Evolutionary conservation across 2,888 invertebrate species (phyloP).

Genomic region (Panorpa germanica): DNA sequence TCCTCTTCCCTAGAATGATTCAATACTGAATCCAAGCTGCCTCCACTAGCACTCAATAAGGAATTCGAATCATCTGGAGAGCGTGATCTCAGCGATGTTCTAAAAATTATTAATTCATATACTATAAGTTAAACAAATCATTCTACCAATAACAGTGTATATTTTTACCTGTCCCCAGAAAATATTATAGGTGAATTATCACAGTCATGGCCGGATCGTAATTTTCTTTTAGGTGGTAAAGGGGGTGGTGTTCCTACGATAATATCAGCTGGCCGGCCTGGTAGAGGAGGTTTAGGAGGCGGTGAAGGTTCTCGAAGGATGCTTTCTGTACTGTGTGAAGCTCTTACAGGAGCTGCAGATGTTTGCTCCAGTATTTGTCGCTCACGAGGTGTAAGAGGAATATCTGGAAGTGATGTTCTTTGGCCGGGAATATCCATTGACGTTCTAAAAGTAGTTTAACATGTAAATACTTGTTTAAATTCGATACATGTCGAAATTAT

Average conservation of each 20-base stretch:
- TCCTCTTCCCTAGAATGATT: conserved; percentile 75
- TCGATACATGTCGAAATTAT: too few relatives aligned
- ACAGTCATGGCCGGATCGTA: conserved; percentile 19
- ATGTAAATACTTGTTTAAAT: conserved; percentile 13
- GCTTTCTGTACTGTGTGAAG: conserved; percentile 67
- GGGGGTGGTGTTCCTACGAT: conserved; percentile 43
- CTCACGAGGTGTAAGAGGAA: conserved; percentile 51
- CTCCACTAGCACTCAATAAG: conserved; percentile 46
- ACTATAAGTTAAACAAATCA: background rate
- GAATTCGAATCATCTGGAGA: conserved; percentile 52
- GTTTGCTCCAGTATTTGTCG: conserved; percentile 25
- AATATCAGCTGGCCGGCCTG: conserved; percentile 36
- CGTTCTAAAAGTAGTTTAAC: conserved; percentile 19
- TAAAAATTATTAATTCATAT: conserved; percentile 18
- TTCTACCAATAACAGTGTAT: too few relatives aligned
- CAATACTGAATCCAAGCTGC: conserved; percentile 72
- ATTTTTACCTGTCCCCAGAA: conserved; percentile 34
- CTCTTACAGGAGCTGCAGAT: conserved; percentile 39
- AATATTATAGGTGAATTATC: conserved; percentile 41
- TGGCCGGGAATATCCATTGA: conserved; percentile 29
- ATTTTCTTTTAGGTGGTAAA: conserved; percentile 51
- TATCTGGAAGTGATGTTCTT: conserved; percentile 57
- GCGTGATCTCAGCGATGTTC: conserved; percentile 56
- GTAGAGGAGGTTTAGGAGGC: conserved; percentile 80
- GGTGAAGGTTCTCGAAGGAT: conserved; percentile 53